Percentiles rank a stretch among this genome's conserved stretches.
These are phyloP conservation scores for Tamandua tetradactyla DNA, from an alignment of 2,797 vertebrate genomes.

Conservation along the genomic window DNA sequence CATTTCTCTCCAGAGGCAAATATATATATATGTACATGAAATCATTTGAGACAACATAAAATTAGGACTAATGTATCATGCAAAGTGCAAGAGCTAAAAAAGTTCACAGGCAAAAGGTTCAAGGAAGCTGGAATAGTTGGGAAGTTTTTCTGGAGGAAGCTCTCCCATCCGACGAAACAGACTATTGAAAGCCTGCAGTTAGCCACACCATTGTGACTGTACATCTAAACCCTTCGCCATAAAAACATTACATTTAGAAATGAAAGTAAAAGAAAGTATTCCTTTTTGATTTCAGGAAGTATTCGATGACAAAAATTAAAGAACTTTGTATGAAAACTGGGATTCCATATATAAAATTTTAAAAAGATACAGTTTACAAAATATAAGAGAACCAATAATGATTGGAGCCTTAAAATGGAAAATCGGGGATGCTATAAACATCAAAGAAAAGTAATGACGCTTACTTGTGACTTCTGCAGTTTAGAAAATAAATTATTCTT, in stretches of 20 bases:
- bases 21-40: not conserved
- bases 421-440: not conserved
- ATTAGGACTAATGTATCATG: not conserved
- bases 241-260: not conserved
- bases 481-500: conserved; percentile 5
- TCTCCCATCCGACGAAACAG: not conserved
- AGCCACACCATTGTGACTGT: not conserved
- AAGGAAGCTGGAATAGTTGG: not conserved
- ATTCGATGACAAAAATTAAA: not conserved
- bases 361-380: not conserved
- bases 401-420: not conserved
- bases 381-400: not conserved
- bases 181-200: not conserved
- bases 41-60: not conserved
- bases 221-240: not conserved
- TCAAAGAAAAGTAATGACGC: not conserved
- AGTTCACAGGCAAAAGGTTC: not conserved
- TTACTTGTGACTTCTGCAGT: not conserved
- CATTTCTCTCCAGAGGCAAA: not conserved
- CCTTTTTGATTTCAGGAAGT: not conserved
- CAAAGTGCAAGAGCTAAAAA: not conserved
- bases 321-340: not conserved
- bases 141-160: not conserved
- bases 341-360: not conserved
- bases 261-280: not conserved